Conservation (phyloP, 1,140 invertebrate genomes). For the Brachystomella parvula region DNA sequence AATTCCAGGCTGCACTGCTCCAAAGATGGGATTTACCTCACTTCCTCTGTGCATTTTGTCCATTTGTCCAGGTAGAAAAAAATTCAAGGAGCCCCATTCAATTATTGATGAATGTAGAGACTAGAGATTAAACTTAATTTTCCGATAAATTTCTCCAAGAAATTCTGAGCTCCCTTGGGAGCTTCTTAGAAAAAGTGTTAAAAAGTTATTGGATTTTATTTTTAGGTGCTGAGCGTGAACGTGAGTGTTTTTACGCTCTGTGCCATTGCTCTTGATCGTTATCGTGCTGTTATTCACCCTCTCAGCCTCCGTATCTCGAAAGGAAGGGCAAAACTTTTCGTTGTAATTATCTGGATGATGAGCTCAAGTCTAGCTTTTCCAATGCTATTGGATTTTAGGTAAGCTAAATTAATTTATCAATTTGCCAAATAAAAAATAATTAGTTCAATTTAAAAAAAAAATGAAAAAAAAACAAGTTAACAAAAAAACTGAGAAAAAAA, state of each 20-base stretch:
- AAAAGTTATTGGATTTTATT: no score
- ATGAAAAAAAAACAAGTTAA: no score
- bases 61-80: slow-evolving; percentile 58
- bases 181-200: no score
- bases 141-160: no score
- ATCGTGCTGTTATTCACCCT: slow-evolving; percentile 46
- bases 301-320: slow-evolving; percentile 56
- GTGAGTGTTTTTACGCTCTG: slow-evolving; percentile 74
- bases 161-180: no score
- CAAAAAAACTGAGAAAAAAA: no score
- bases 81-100: no score
- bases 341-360: slow-evolving; percentile 60
- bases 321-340: slow-evolving; percentile 57
- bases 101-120: no score
- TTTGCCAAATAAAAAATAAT: no score
- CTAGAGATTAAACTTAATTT: no score
- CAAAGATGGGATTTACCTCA: slow-evolving; percentile 72
- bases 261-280: slow-evolving; percentile 51
- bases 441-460: no score
- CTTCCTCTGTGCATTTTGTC: slow-evolving; percentile 74
- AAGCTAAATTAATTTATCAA: no score
- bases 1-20: slow-evolving; percentile 73
- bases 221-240: slow-evolving; percentile 62
- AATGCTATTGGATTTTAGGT: slow-evolving; percentile 40
- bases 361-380: slow-evolving; percentile 55